A percentile compares a stretch with the other conserved stretches of the same genome.
Evolutionary conservation across 92 coral and sea anemone genomes (phyloP).

Genomic region (Zoanthus solanderi): DNA sequence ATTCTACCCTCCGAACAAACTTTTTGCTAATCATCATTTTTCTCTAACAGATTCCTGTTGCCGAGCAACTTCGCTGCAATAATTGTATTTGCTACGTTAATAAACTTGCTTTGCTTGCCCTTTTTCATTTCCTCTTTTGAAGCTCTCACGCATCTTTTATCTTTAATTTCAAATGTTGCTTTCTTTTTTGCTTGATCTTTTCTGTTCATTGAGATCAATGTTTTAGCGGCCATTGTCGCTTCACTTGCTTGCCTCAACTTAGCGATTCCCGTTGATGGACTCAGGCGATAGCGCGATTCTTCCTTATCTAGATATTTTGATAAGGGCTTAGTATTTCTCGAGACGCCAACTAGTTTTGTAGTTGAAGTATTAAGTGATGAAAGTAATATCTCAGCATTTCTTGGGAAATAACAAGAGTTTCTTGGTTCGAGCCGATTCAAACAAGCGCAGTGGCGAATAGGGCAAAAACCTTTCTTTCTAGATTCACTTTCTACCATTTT

Average conservation of each 20-base stretch:
- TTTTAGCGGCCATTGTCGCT: conserved; percentile 44
- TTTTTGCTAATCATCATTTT: not conserved
- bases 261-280: conserved; percentile 59
- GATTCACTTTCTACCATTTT: not conserved
- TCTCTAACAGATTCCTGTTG: not conserved
- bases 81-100: conserved; percentile 8
- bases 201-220: conserved; percentile 15
- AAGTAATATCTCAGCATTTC: not conserved
- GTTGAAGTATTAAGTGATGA: not conserved
- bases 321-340: not conserved
- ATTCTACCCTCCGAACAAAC: not conserved
- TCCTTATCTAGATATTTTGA: not conserved
- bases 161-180: conserved; percentile 26
- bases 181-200: conserved; percentile 42
- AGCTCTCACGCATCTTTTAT: not conserved
- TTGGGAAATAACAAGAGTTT: not conserved
- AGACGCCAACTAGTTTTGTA: not conserved
- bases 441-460: not conserved
- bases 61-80: conserved; percentile 23
- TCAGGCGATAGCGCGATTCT: conserved; percentile 17
- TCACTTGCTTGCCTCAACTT: conserved; percentile 36
- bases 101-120: conserved; percentile 1
- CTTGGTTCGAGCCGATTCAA: not conserved
- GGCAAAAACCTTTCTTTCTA: not conserved
- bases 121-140: not conserved